Conservation (phyloP, 2,888 invertebrate genomes). For the Hyposoter dolosus region DNA sequence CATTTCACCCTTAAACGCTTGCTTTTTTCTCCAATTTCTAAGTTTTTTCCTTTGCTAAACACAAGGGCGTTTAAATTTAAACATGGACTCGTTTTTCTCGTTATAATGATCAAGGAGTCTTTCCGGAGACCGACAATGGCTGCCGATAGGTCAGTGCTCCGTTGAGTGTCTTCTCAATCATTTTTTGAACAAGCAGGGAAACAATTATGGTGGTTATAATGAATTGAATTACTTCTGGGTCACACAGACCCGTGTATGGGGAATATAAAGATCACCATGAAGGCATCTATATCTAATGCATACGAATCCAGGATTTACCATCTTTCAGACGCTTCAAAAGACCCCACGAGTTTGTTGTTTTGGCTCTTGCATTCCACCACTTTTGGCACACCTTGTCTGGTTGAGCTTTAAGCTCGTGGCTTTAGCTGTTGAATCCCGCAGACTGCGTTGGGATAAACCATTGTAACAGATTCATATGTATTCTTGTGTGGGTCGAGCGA, state of each 20-base stretch:
- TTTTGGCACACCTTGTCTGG: constrained; percentile 33
- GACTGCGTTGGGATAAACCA: constrained; percentile 65
- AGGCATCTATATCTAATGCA: constrained; percentile 42
- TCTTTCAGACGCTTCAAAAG: constrained; percentile 75
- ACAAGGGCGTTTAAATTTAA: too few species aligned
- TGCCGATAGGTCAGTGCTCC: too few species aligned
- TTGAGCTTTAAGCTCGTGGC: constrained; percentile 43
- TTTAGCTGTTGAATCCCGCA: constrained; percentile 60
- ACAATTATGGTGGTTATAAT: too few species aligned
- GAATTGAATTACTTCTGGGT: background rate
- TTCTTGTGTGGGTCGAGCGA: constrained; percentile 44
- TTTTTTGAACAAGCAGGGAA: too few species aligned
- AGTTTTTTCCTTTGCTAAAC: background rate
- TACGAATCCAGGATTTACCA: constrained; percentile 71
- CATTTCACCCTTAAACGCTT: background rate
- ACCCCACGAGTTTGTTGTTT: constrained; percentile 60
- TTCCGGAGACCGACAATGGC: background rate
- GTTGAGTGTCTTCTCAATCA: too few species aligned
- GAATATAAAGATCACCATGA: constrained; percentile 22
- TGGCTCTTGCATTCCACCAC: constrained; percentile 33
- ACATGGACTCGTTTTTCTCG: background rate
- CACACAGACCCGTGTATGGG: background rate
- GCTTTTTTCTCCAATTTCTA: background rate
- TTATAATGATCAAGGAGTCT: background rate
- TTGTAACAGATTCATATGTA: constrained; percentile 79